These are phyloP conservation scores for Phocoena sinus DNA, from an alignment of 2,113 vertebrate genomes.

Conservation along the genomic window DNA sequence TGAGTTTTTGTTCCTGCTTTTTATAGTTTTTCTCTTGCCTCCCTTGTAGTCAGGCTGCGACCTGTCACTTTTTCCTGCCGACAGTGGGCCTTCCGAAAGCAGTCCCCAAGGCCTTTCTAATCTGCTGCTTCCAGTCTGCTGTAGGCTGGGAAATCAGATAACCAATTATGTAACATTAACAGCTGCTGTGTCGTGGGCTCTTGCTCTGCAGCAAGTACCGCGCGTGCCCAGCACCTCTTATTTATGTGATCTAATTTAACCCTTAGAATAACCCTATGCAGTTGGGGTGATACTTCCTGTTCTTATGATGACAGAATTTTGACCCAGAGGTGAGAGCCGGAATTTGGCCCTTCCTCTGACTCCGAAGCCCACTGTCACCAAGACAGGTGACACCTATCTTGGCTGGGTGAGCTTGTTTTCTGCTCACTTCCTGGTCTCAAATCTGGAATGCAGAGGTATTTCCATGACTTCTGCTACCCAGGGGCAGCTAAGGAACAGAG, in stretches of 20 bases:
- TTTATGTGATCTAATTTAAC: not conserved
- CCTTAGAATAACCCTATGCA: not conserved
- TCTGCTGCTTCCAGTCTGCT: slow-evolving; percentile 60
- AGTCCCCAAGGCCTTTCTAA: slow-evolving; percentile 45
- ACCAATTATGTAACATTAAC: not conserved
- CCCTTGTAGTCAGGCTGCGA: slow-evolving; percentile 28
- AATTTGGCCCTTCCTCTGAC: not conserved
- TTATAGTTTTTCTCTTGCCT: slow-evolving; percentile 43
- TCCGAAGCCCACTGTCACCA: not conserved
- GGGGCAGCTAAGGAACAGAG: not conserved
- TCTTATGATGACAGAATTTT: not conserved
- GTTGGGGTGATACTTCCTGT: not conserved
- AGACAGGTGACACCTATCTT: not conserved
- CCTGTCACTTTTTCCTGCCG: slow-evolving; percentile 42
- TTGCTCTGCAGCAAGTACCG: not conserved
- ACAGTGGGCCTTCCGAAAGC: slow-evolving; percentile 39
- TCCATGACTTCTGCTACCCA: not conserved
- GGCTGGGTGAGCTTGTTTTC: not conserved
- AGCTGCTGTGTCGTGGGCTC: accelerated
- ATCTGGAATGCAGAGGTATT: not conserved
- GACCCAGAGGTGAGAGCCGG: not conserved
- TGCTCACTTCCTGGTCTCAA: not conserved
- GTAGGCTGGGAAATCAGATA: slow-evolving; percentile 68
- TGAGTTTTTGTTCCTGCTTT: slow-evolving; percentile 30
- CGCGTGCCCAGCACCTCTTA: not conserved